phyloP scores from a whole-genome alignment of 2,888 invertebrate species.

The Noctuana brunneofusca region DNA sequence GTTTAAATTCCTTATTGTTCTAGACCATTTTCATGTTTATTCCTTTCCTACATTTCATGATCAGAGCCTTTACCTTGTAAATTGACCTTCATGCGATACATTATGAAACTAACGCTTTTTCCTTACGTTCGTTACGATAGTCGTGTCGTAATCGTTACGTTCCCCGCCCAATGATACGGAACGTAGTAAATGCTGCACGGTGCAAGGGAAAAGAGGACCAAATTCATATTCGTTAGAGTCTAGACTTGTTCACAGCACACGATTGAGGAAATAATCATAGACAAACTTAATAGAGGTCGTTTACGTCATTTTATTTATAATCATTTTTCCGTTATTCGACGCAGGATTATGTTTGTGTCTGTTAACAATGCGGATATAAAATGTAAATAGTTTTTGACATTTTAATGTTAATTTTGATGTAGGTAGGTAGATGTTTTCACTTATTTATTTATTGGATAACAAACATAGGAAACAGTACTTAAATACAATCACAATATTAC shows the following conservation, averaged over 20 bases:
- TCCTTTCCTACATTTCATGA: conserved; percentile 35
- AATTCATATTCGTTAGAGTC: conserved; percentile 31
- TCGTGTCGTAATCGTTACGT: conserved; percentile 45
- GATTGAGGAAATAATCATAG: conserved; percentile 42
- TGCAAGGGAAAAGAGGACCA: conserved; percentile 13
- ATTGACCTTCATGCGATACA: conserved; percentile 46
- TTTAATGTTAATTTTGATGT: neutral
- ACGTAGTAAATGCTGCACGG: conserved; percentile 17
- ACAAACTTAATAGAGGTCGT: conserved; percentile 43
- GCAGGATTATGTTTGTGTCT: conserved; percentile 17
- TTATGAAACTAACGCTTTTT: conserved; percentile 64
- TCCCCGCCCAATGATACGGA: conserved; percentile 28
- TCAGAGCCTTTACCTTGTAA: conserved; percentile 49
- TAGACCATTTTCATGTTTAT: neutral
- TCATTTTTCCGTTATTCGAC: conserved; percentile 25
- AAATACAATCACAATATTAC: too few relatives aligned
- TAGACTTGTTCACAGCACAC: conserved; percentile 20
- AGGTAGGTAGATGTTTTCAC: too few relatives aligned
- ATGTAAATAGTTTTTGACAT: neutral
- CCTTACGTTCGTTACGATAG: conserved; percentile 60
- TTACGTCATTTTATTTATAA: conserved; percentile 27
- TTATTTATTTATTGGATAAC: too few relatives aligned
- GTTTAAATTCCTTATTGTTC: neutral
- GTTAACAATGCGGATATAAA: conserved; percentile 11
- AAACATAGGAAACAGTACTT: too few relatives aligned